Evolutionary conservation across 1,140 invertebrate species (phyloP).

Genomic region (Bemisia tabaci): DNA sequence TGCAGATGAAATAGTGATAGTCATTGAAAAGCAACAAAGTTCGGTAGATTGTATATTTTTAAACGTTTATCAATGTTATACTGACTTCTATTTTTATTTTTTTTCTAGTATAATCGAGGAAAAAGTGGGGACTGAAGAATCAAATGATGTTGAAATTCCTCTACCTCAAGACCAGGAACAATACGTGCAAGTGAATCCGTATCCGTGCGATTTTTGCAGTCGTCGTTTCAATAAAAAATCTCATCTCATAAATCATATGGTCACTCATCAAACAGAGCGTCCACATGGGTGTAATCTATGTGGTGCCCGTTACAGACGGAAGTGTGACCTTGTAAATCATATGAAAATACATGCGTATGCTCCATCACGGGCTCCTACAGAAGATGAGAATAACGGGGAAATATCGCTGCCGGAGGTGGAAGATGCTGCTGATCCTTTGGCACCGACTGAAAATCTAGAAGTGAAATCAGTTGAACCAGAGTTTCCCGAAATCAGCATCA

Average conservation of each 20-base stretch:
- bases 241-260: constrained; percentile 70
- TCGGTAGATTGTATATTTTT: no score
- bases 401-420: neutral
- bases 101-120: constrained; percentile 8
- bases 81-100: no score
- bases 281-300: constrained; percentile 57
- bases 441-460: neutral
- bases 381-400: constrained; percentile 15
- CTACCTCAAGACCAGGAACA: constrained; percentile 67
- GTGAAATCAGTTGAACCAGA: neutral
- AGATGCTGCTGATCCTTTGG: neutral
- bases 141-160: constrained; percentile 53
- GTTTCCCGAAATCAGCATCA: neutral
- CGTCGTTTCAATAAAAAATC: constrained; percentile 66
- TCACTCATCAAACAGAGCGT: constrained; percentile 62
- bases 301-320: constrained; percentile 57
- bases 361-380: constrained; percentile 32
- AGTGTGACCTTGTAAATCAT: constrained; percentile 64
- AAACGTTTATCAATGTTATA: no score
- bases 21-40: no score
- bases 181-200: constrained; percentile 62
- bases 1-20: no score
- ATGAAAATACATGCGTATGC: constrained; percentile 63
- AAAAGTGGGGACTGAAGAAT: constrained; percentile 29
- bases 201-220: constrained; percentile 72